A percentile compares a stretch with the other conserved stretches of the same genome.
These are phyloP conservation scores for Prolemur simus DNA, from an alignment of 2,113 vertebrate species.

Conservation along the genomic window DNA sequence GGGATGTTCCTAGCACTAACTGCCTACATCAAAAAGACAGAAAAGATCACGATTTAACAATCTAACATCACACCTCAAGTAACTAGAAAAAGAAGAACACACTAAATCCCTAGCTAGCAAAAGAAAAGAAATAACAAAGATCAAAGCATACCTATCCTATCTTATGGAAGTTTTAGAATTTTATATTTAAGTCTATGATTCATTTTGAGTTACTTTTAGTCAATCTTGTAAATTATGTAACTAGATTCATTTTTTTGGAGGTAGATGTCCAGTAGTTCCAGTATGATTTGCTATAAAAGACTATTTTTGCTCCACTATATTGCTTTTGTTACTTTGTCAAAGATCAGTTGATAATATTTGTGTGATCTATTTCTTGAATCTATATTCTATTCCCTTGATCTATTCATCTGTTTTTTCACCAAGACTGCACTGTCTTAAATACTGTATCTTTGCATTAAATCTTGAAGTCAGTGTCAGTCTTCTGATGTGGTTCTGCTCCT, in stretches of 20 bases:
- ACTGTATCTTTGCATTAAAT: not conserved
- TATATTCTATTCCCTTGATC: not conserved
- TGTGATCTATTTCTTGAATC: not conserved
- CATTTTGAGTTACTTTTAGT: not conserved
- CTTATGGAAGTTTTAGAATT: not conserved
- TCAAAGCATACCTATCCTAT: not conserved
- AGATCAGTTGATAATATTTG: not conserved
- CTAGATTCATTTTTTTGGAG: not conserved
- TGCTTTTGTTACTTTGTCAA: not conserved
- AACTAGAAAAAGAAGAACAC: too few species aligned
- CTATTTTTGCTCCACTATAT: not conserved
- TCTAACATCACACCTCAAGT: too few species aligned
- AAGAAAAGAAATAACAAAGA: too few species aligned
- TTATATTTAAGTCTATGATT: not conserved
- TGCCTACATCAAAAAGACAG: too few species aligned
- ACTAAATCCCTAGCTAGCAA: too few species aligned
- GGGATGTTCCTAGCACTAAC: too few species aligned
- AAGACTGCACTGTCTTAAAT: not conserved
- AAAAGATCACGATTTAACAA: too few species aligned
- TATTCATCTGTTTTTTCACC: not conserved
- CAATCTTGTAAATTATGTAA: not conserved
- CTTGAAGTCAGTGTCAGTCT: not conserved
- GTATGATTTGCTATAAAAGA: not conserved
- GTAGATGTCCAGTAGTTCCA: not conserved
- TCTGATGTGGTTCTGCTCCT: not conserved